Conservation (phyloP, 2,888 invertebrate species). For the Diaperis boleti region DNA sequence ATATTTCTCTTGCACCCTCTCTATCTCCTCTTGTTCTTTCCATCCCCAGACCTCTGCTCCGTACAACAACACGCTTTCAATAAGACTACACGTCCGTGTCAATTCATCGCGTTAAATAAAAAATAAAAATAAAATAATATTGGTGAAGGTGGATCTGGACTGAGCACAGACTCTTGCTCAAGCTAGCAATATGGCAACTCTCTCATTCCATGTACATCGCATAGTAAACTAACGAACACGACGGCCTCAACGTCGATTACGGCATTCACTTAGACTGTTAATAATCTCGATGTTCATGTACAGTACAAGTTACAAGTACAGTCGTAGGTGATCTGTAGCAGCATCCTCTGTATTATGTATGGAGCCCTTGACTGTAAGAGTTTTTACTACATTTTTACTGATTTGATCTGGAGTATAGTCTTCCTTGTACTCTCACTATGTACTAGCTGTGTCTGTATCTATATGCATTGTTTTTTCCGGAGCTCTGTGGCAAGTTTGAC, state of each 20-base stretch:
- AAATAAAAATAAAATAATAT: constrained; percentile 29
- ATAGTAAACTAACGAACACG: constrained; percentile 56
- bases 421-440: constrained; percentile 51
- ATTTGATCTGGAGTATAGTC: constrained; percentile 49
- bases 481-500: too few relatives aligned
- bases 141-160: constrained; percentile 57
- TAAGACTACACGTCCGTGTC: constrained; percentile 63
- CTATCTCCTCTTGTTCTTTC: too few relatives aligned
- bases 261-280: constrained; percentile 52
- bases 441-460: constrained; percentile 56
- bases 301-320: constrained; percentile 47
- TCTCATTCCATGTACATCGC: constrained; percentile 49
- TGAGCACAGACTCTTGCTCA: constrained; percentile 54
- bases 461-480: too few relatives aligned
- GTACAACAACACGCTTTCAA: too few relatives aligned
- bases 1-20: too few relatives aligned
- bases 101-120: constrained; percentile 58
- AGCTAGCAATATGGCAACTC: constrained; percentile 59
- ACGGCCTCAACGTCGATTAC: constrained; percentile 58
- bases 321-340: constrained; percentile 41
- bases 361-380: constrained; percentile 44
- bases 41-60: too few relatives aligned
- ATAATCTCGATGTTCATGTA: constrained; percentile 58
- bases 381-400: constrained; percentile 54
- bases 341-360: constrained; percentile 41